Conservation (phyloP, 1,140 invertebrate species). For the Lanistes nyassanus region DNA sequence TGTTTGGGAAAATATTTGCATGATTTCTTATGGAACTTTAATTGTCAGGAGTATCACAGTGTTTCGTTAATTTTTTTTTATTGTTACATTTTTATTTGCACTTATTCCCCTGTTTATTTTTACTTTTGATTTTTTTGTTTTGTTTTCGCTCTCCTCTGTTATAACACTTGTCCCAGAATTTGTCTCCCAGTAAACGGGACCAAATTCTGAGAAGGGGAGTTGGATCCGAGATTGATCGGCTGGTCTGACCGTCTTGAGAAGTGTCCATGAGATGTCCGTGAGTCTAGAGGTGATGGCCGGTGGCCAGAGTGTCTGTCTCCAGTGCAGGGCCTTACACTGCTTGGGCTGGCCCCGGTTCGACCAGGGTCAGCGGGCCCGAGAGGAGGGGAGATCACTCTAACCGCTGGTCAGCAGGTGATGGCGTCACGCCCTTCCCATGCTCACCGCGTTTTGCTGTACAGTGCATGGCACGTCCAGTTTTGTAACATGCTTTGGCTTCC, state of each 20-base stretch:
- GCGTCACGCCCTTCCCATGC: no score
- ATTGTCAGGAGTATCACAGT: not conserved
- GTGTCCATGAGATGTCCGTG: not conserved
- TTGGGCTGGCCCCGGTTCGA: slow-evolving; percentile 27
- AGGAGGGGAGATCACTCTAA: slow-evolving; percentile 1
- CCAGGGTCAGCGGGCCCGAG: slow-evolving; percentile 9
- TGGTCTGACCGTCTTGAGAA: slow-evolving; percentile 3
- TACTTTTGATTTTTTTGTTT: no score
- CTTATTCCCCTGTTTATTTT: no score
- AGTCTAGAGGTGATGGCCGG: not conserved
- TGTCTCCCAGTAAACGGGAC: no score
- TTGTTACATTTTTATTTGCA: no score
- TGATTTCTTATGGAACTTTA: not conserved
- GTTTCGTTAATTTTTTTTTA: no score
- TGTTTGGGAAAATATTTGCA: not conserved
- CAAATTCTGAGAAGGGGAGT: no score
- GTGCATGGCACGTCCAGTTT: not conserved
- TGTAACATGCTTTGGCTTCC: not conserved
- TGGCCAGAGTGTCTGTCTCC: not conserved
- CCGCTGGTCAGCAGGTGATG: not conserved
- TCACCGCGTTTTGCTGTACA: not conserved
- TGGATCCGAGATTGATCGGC: not conserved
- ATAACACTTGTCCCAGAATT: no score
- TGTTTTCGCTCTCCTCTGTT: no score
- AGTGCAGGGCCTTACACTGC: not conserved